Evolutionary conservation across 2,113 vertebrate species (phyloP), one percentile per base, ranked within the genome.

Genomic region (Burhinus bistriatus): DNA sequence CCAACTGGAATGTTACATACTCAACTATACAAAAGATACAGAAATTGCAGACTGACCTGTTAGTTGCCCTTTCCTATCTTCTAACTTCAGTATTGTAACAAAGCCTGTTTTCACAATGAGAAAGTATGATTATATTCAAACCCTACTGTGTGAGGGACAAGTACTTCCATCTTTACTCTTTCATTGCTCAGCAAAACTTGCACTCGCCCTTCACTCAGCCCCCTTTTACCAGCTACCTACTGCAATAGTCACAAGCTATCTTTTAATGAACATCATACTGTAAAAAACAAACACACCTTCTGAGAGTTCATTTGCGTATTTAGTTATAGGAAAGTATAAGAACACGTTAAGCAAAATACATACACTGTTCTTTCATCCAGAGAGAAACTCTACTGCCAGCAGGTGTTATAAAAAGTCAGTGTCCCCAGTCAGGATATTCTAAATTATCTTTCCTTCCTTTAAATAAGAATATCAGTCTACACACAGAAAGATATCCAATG

Each of bases 41-140:
- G 80, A 90, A 95, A 97, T 76, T 92, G 78, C 44, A 76, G 73
- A n/a, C 55, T 89, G 81, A 86, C 64, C 83, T 84, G 49, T 78
- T 69, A 34, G 61, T 49, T 95, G 73, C 57, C 83, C 73, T 94
- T 93, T 84, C 73, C 73, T 87, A 52, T 81, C 83, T 94, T 88
- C 90, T 87, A 79, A 77, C 95, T 88, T 91, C 70, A 81, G n/a
- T 45, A 36, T 34, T 77, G 71, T 58, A 93, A 75, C 76, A 90
- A 88, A 94, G n/a, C 9, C 18, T 81, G 17, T 78, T 95, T 93
- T 77, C 27, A 78, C 34, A 83, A 27, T 42, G 38, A 70, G 54
- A 91, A 94, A 58, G 47, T 40, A 68, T 64, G 30, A 70, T 52
- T 94, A 32, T 57, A 68, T 89, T 80, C 73, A 87, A 83, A 83